A percentile compares a stretch with the other conserved stretches of the same genome.
Evolutionary conservation across 2,113 vertebrate species (phyloP).

Genomic region (Myiozetetes cayanensis): DNA sequence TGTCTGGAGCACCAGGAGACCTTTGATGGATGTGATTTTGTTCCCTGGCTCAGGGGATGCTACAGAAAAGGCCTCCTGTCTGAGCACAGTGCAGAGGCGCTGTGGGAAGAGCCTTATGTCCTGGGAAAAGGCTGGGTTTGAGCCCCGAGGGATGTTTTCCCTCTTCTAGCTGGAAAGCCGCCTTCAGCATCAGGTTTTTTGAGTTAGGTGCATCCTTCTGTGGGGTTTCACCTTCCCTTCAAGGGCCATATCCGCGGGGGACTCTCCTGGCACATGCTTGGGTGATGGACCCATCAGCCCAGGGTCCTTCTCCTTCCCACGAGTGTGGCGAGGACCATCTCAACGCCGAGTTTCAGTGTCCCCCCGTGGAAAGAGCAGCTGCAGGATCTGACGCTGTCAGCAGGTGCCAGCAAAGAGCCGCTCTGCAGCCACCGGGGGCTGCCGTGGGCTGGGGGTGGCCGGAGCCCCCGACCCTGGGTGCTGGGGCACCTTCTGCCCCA

Average conservation of each 20-base stretch:
- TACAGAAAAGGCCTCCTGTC: neutral
- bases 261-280: neutral
- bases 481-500: neutral
- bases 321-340: rapidly evolving
- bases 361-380: neutral
- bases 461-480: neutral
- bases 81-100: neutral
- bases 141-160: neutral
- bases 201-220: neutral
- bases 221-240: neutral
- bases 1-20: neutral
- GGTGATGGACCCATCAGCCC: neutral
- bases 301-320: neutral
- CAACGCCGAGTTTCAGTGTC: rapidly evolving
- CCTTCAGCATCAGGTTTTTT: neutral
- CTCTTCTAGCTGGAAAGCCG: neutral
- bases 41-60: neutral
- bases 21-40: neutral
- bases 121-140: neutral
- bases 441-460: neutral
- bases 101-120: neutral
- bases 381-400: neutral
- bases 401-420: conserved; percentile 64
- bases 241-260: neutral
- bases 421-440: neutral